Conservation (phyloP, 2,888 invertebrate genomes). For the Dryadula phaetusa region DNA sequence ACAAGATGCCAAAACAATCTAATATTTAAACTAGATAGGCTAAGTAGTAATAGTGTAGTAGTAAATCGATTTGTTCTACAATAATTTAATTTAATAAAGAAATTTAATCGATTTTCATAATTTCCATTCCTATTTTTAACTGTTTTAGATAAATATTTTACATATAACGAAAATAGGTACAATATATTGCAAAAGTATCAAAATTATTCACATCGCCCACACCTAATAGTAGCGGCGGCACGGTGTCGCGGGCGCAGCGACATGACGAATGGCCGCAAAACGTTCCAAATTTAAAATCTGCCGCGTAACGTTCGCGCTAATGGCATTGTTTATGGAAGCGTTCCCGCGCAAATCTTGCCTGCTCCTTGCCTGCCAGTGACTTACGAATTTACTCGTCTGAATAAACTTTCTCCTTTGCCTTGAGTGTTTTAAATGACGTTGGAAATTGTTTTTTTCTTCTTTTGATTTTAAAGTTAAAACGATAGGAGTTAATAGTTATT, state of each 20-base stretch:
- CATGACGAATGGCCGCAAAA: conserved; percentile 79
- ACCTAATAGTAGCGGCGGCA: conserved; percentile 56
- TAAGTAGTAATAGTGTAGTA: too few relatives aligned
- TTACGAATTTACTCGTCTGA: conserved; percentile 68
- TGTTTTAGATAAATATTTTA: too few relatives aligned
- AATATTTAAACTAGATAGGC: too few relatives aligned
- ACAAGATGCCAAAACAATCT: too few relatives aligned
- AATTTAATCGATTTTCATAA: too few relatives aligned
- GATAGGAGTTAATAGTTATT: too few relatives aligned
- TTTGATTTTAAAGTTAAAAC: neutral
- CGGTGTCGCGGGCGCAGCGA: conserved; percentile 77
- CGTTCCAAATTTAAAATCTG: conserved; percentile 84
- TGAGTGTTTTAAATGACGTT: conserved; percentile 32
- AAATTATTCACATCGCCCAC: conserved; percentile 47
- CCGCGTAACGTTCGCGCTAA: conserved; percentile 81
- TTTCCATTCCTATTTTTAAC: too few relatives aligned
- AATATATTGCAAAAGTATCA: conserved; percentile 59
- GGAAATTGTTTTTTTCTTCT: neutral
- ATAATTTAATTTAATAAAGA: too few relatives aligned
- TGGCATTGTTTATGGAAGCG: conserved; percentile 82
- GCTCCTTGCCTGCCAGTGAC: conserved; percentile 69
- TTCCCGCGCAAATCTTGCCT: conserved; percentile 63
- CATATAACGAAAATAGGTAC: neutral
- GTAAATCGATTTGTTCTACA: too few relatives aligned
- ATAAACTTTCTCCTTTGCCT: conserved; percentile 59